Evolutionary conservation across 2,888 invertebrate species (phyloP).

Genomic region (Hedya salicella): DNA sequence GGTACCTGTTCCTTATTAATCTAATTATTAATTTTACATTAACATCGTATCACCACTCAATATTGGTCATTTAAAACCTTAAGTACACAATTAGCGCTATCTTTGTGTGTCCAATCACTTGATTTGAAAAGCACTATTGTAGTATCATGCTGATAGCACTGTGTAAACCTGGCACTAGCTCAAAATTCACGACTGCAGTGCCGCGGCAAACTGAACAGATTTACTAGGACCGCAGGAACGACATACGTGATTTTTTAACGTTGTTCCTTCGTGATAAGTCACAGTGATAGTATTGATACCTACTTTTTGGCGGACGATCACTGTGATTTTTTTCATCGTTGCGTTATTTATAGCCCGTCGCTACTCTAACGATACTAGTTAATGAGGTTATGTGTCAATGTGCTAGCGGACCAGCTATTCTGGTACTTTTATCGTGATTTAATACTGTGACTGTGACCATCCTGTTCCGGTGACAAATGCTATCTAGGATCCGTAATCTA

Average conservation of each 20-base stretch:
- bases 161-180: too few relatives aligned
- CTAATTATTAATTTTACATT: conserved; percentile 7
- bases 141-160: not conserved
- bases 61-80: conserved; percentile 21
- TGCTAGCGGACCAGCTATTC: conserved; percentile 5
- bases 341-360: too few relatives aligned
- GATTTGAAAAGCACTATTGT: conserved; percentile 18
- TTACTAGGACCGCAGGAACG: too few relatives aligned
- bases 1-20: too few relatives aligned
- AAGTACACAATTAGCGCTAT: conserved; percentile 32
- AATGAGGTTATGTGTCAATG: conserved; percentile 24
- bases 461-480: conserved; percentile 38
- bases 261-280: too few relatives aligned
- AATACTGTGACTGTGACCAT: conserved; percentile 25
- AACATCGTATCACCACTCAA: conserved; percentile 5
- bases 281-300: too few relatives aligned
- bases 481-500: conserved; percentile 5
- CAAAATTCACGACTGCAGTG: too few relatives aligned
- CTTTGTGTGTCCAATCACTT: conserved; percentile 14
- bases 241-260: too few relatives aligned
- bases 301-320: too few relatives aligned
- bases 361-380: not conserved
- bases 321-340: too few relatives aligned
- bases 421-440: conserved; percentile 11
- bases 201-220: too few relatives aligned